phyloP scores from a whole-genome alignment of 1,140 invertebrate genomes.

The Drosophila mauritiana region DNA sequence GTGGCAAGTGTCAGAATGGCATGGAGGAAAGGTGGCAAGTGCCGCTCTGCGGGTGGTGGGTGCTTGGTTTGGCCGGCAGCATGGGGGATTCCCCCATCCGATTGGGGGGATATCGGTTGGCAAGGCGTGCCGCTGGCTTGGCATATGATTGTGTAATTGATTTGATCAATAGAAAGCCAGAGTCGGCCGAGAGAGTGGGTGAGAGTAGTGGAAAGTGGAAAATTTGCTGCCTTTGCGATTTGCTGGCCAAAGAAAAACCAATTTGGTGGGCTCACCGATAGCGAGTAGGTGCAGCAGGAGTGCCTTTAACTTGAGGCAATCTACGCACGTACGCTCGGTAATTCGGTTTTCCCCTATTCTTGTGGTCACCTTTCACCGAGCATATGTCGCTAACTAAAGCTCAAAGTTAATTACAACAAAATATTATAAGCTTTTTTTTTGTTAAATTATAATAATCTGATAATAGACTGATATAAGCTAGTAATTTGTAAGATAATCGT shows the following conservation, averaged over 20 bases:
- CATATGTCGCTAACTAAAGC: too few species aligned
- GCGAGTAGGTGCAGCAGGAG: not conserved
- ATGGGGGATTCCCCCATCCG: constrained; percentile 3
- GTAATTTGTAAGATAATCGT: too few species aligned
- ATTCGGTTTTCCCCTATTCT: constrained; percentile 26
- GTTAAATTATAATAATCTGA: too few species aligned
- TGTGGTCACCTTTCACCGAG: too few species aligned
- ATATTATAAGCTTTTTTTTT: too few species aligned
- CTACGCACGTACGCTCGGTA: constrained; percentile 64
- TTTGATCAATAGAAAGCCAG: constrained; percentile 68
- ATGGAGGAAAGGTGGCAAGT: constrained; percentile 34
- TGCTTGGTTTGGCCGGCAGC: too few species aligned
- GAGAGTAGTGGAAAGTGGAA: constrained; percentile 10
- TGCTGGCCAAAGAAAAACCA: constrained; percentile 57
- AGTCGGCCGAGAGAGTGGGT: not conserved
- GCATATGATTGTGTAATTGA: constrained; percentile 80
- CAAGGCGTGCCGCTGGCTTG: constrained; percentile 58
- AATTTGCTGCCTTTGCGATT: constrained; percentile 56
- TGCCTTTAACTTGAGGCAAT: not conserved
- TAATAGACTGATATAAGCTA: too few species aligned
- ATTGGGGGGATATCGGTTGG: constrained; percentile 1
- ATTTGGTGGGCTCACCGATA: constrained; percentile 34
- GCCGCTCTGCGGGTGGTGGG: constrained; percentile 1
- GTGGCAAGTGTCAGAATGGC: constrained; percentile 51
- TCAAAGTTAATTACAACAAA: too few species aligned